Conservation (phyloP, 2,113 vertebrate genomes). For the Melanerpes aurifrons region DNA sequence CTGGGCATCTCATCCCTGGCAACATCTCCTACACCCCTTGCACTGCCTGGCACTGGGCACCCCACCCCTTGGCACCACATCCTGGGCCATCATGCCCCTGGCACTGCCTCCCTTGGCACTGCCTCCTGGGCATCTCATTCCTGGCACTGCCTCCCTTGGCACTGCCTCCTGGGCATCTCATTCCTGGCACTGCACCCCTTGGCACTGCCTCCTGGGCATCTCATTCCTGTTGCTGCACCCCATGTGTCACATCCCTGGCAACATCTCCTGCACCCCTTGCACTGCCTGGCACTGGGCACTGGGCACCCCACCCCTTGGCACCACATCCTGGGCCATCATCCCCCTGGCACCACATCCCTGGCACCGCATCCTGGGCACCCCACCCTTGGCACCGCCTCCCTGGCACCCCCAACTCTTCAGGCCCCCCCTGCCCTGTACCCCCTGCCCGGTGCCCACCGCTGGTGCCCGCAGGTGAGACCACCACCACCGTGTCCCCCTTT, state of each 20-base stretch:
- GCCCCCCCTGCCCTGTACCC: no score
- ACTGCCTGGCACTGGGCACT: neutral
- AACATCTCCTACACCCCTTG: no score
- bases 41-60: no score
- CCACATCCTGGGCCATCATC: neutral
- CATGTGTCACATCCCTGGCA: neutral
- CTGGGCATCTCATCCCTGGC: no score
- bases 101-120: no score
- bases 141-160: no score
- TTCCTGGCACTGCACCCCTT: neutral
- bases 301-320: neutral
- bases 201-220: neutral
- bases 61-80: no score
- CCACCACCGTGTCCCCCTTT: conserved; percentile 87
- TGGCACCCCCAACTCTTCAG: no score
- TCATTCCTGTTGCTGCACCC: no score
- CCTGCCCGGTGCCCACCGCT: no score
- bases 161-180: neutral
- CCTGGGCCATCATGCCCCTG: no score
- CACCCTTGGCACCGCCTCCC: neutral
- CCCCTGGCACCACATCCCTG: neutral
- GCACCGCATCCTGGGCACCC: neutral
- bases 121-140: no score
- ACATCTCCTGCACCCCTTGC: neutral
- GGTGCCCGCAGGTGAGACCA: conserved; percentile 84